These are phyloP conservation scores for Tetramorium simillimum DNA, from an alignment of 1,140 invertebrate genomes.

Conservation along the genomic window DNA sequence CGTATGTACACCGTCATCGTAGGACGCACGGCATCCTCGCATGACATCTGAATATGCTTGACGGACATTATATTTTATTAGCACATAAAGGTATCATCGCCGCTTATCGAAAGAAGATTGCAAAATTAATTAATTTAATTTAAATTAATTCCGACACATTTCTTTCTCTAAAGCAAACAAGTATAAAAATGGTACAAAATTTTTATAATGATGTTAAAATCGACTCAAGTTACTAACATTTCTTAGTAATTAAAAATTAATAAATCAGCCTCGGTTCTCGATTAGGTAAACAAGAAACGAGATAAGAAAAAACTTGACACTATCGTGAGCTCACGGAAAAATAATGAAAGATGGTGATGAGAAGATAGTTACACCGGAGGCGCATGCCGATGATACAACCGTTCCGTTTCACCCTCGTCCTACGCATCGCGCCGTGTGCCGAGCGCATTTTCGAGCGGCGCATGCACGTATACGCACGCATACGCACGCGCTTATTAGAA, in stretches of 20 bases:
- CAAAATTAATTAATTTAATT: not conserved
- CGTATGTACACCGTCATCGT: slow-evolving; percentile 9
- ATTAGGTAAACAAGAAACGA: not conserved
- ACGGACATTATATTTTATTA: not conserved
- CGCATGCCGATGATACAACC: slow-evolving; percentile 77
- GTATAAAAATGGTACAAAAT: not conserved
- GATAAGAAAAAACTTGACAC: not conserved
- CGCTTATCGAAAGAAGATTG: not conserved
- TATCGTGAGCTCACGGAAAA: not conserved
- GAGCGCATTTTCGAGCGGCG: slow-evolving; percentile 62
- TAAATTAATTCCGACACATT: not conserved
- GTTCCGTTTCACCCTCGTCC: slow-evolving; percentile 53
- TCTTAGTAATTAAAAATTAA: not conserved
- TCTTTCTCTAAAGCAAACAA: not conserved
- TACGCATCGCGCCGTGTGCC: slow-evolving; percentile 14
- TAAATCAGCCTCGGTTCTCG: not conserved
- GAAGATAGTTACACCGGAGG: slow-evolving; percentile 58
- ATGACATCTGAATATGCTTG: not conserved
- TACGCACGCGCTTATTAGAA: slow-evolving; percentile 74
- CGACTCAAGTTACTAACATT: not conserved
- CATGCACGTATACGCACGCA: slow-evolving; percentile 60
- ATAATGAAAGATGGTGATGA: slow-evolving; percentile 22
- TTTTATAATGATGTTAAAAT: not conserved
- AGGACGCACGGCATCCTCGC: slow-evolving; percentile 1
- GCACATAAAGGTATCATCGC: not conserved